phyloP scores from a whole-genome alignment of 2,888 invertebrate species.

The Ornithoptera alexandrae region DNA sequence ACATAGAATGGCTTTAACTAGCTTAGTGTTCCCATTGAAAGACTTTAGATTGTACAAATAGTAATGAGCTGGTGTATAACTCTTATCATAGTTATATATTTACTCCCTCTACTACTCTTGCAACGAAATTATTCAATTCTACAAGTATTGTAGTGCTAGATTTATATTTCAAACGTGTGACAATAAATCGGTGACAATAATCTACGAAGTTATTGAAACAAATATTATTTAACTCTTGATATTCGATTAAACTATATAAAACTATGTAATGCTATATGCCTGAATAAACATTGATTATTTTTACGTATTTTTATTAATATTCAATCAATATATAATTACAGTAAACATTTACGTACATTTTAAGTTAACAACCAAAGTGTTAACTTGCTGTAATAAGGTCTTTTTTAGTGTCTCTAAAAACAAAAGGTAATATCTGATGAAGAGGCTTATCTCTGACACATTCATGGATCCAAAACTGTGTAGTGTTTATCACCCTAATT shows the following conservation, averaged over 20 bases:
- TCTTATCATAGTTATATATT: constrained; percentile 17
- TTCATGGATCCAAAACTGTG: no score
- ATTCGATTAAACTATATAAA: constrained; percentile 15
- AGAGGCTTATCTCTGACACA: no score
- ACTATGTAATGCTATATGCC: constrained; percentile 26
- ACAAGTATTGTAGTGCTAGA: constrained; percentile 17
- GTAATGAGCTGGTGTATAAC: constrained; percentile 34
- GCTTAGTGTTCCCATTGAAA: constrained; percentile 71
- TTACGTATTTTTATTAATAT: neutral
- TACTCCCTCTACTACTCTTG: constrained; percentile 24
- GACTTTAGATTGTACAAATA: constrained; percentile 74
- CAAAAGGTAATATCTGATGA: no score
- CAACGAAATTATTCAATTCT: constrained; percentile 26
- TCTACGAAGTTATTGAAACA: neutral
- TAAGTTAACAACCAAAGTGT: no score
- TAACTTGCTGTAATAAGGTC: no score
- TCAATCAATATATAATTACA: no score
- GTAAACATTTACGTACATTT: no score
- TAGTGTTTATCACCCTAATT: no score
- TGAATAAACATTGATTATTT: constrained; percentile 28
- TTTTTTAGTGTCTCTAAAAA: no score
- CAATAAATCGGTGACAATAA: constrained; percentile 28
- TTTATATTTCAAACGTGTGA: constrained; percentile 15
- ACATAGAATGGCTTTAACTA: constrained; percentile 77
- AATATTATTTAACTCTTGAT: constrained; percentile 10